Evolutionary conservation across 2,113 vertebrate genomes (phyloP).

Genomic region (Bos indicus): DNA sequence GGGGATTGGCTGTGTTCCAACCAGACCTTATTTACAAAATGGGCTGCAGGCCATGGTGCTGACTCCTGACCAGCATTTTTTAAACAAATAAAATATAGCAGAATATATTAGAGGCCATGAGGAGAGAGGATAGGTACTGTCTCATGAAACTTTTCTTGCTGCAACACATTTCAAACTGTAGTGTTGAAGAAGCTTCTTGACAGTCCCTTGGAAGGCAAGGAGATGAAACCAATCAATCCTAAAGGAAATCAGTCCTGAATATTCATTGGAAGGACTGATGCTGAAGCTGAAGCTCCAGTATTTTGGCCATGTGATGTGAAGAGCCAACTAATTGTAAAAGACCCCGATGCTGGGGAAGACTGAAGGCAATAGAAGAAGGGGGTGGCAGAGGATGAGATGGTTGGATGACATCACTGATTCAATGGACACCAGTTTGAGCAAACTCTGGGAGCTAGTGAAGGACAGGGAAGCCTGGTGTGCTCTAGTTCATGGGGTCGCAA

Average conservation of each 20-base stretch:
- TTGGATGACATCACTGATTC: not conserved
- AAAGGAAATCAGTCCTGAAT: not conserved
- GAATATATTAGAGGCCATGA: not conserved
- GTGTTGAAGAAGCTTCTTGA: not conserved
- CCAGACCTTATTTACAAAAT: constrained; percentile 32
- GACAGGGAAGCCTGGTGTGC: not conserved
- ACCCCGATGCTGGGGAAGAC: not conserved
- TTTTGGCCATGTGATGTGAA: not conserved
- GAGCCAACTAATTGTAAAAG: not conserved
- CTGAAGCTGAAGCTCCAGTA: not conserved
- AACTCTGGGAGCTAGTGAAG: not conserved
- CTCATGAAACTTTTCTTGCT: not conserved
- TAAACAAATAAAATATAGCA: not conserved
- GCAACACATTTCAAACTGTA: not conserved
- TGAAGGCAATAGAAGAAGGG: not conserved
- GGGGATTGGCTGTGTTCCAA: not conserved
- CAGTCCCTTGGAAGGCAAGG: not conserved
- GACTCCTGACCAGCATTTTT: not conserved
- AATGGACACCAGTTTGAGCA: not conserved
- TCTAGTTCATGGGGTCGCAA: not conserved
- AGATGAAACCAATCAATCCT: not conserved
- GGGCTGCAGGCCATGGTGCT: not conserved
- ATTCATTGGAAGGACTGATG: not conserved
- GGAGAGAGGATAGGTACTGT: not conserved
- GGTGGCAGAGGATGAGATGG: not conserved